phyloP scores from a whole-genome alignment of 2,888 invertebrate species.

The Heliothis peltigera region DNA sequence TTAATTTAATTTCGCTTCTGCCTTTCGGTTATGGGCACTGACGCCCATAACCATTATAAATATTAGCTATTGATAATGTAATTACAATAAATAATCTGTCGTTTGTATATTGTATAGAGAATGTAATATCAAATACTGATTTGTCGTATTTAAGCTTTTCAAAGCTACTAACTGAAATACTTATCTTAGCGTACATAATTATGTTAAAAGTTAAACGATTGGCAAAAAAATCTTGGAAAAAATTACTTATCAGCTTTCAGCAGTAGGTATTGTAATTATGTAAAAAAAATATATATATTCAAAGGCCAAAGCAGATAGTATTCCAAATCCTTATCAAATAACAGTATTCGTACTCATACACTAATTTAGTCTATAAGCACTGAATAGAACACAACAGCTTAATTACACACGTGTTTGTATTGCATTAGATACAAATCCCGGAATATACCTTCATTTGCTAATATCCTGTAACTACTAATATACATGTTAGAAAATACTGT shows the following conservation, averaged over 20 bases:
- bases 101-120: not conserved
- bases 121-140: too few species aligned
- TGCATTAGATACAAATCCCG: constrained; percentile 47
- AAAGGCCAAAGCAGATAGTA: not conserved
- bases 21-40: not conserved
- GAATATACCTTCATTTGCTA: constrained; percentile 43
- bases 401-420: constrained; percentile 51
- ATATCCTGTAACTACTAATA: constrained; percentile 56
- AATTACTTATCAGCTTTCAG: too few species aligned
- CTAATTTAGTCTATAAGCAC: constrained; percentile 16
- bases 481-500: constrained; percentile 62
- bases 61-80: constrained; percentile 4
- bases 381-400: constrained; percentile 12
- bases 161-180: too few species aligned
- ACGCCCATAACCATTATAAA: constrained; percentile 7
- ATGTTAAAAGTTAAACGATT: too few species aligned
- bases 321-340: not conserved
- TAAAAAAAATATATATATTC: not conserved
- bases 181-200: too few species aligned
- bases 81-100: constrained; percentile 6
- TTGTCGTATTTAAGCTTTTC: too few species aligned
- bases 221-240: too few species aligned
- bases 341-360: not conserved
- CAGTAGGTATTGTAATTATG: too few species aligned
- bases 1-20: constrained; percentile 16